A percentile compares a stretch with the other conserved stretches of the same genome.
Evolutionary conservation across 1,140 invertebrate species (phyloP).

Genomic region (Aphelinus certus): DNA sequence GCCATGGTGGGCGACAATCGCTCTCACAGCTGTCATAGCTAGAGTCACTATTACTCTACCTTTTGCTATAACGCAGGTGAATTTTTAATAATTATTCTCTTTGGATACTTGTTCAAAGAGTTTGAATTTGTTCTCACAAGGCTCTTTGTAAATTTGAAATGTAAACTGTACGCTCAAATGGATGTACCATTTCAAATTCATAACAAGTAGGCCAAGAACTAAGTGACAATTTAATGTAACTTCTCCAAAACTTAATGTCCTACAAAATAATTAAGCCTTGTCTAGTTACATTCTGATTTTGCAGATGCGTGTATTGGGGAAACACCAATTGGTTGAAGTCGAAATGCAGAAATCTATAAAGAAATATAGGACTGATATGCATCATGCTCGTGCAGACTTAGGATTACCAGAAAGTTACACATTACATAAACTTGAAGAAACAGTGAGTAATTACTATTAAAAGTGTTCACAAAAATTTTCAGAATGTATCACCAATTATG

Average conservation of each 20-base stretch:
- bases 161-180: neutral
- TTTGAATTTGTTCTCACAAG: neutral
- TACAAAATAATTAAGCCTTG: slow-evolving; percentile 19
- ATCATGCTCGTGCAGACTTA: neutral
- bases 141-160: neutral
- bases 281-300: too few species aligned
- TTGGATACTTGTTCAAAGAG: too few species aligned
- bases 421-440: too few species aligned
- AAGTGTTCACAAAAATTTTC: too few species aligned
- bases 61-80: slow-evolving; percentile 75
- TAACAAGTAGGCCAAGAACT: slow-evolving; percentile 71
- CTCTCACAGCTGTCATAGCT: slow-evolving; percentile 75
- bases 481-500: too few species aligned
- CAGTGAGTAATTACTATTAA: too few species aligned
- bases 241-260: slow-evolving; percentile 15
- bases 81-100: neutral
- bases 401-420: too few species aligned
- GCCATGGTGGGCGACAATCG: slow-evolving; percentile 85
- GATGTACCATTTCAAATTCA: neutral
- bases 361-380: neutral
- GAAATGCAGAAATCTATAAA: neutral
- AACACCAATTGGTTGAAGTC: neutral
- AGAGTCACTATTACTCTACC: slow-evolving; percentile 78
- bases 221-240: slow-evolving; percentile 74
- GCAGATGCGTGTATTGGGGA: too few species aligned